Conservation (phyloP, 2,113 vertebrate species). For the Scytalopus superciliaris region DNA sequence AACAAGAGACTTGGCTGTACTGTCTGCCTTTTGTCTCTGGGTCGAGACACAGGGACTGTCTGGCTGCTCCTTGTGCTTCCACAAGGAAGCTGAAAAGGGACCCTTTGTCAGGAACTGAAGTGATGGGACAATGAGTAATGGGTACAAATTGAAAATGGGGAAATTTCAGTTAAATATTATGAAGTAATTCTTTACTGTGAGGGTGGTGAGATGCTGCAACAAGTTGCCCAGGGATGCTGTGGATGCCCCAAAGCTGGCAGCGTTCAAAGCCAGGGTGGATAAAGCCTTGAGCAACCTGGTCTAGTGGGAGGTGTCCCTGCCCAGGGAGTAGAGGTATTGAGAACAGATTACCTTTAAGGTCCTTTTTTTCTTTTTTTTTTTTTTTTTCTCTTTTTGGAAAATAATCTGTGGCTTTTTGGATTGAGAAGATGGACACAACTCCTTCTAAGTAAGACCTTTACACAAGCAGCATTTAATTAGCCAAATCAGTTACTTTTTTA, state of each 20-base stretch:
- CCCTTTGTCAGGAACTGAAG: background rate
- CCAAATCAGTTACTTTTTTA: background rate
- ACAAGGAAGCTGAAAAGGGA: background rate
- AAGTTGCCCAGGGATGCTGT: background rate
- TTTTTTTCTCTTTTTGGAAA: no score
- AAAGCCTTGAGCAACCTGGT: background rate
- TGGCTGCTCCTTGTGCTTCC: background rate
- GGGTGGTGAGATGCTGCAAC: background rate
- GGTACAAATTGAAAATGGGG: background rate
- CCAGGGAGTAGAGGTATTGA: background rate
- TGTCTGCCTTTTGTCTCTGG: background rate
- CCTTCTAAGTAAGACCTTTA: background rate
- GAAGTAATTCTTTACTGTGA: background rate
- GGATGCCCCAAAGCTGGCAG: background rate
- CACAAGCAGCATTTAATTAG: background rate
- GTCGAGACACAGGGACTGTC: background rate
- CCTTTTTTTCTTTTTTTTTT: no score
- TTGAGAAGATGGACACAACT: background rate
- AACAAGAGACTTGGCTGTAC: rapidly evolving
- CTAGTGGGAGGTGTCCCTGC: background rate
- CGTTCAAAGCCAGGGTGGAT: background rate
- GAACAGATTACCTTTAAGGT: background rate
- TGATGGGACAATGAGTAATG: no score
- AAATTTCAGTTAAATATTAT: background rate
- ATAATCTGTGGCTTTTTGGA: background rate